Evolutionary conservation across 2,888 invertebrate genomes (phyloP).

Genomic region (Scaptodrosophila latifasciaeformis): DNA sequence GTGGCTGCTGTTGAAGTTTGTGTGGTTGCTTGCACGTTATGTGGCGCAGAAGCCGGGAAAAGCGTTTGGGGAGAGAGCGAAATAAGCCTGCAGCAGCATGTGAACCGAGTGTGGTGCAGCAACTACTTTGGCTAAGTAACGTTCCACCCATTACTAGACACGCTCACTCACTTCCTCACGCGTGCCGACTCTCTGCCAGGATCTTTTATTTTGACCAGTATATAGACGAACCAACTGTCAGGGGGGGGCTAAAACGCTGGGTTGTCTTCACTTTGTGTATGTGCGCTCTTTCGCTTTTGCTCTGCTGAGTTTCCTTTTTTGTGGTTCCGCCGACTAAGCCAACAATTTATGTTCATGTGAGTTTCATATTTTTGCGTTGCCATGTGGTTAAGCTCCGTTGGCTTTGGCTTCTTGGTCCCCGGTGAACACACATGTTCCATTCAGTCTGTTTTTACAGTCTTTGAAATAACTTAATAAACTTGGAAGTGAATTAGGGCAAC

Average conservation of each 20-base stretch:
- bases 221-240: too few species aligned
- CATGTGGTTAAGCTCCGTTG: slow-evolving; percentile 40
- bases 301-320: slow-evolving; percentile 1
- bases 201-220: not conserved
- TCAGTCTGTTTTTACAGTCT: too few species aligned
- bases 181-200: slow-evolving; percentile 24
- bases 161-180: slow-evolving; percentile 51
- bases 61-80: too few species aligned
- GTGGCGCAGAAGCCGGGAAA: slow-evolving; percentile 24
- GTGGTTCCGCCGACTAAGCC: slow-evolving; percentile 48
- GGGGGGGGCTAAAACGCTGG: too few species aligned
- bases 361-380: slow-evolving; percentile 59
- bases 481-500: too few species aligned
- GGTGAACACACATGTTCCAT: not conserved
- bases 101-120: too few species aligned
- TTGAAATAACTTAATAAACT: too few species aligned
- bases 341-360: slow-evolving; percentile 62
- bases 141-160: slow-evolving; percentile 6
- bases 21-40: slow-evolving; percentile 9
- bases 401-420: slow-evolving; percentile 20
- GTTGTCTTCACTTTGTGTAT: not conserved
- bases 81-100: too few species aligned
- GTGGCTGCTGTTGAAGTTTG: not conserved
- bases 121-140: too few species aligned
- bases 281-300: not conserved